Percentiles rank a stretch among this genome's conserved stretches.
Conservation (phyloP, 2,113 vertebrate species). For the Ammospiza nelsoni region DNA sequence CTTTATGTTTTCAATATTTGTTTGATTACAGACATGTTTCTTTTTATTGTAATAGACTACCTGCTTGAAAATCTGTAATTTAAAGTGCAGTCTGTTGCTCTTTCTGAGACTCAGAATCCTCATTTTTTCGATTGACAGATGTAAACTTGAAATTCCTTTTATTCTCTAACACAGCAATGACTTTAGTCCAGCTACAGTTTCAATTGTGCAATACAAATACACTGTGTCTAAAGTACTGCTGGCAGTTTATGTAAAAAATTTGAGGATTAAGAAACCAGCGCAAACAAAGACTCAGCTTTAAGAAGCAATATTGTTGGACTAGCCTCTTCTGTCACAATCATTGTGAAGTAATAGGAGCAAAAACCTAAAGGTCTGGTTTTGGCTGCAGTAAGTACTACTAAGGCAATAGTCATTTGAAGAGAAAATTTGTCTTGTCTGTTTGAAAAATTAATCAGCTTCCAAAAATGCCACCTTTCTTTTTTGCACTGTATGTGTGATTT, state of each 20-base stretch:
- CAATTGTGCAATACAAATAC: background rate
- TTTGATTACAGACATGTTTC: background rate
- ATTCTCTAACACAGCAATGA: background rate
- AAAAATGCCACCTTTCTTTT: background rate
- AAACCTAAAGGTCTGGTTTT: background rate
- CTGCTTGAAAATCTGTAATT: background rate
- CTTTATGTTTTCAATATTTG: background rate
- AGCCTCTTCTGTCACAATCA: background rate
- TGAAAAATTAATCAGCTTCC: background rate
- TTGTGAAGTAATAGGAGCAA: background rate
- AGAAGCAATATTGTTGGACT: background rate
- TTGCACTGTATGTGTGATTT: background rate
- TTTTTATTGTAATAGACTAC: background rate
- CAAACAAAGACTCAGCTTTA: background rate
- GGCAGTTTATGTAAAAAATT: background rate
- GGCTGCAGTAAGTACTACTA: background rate
- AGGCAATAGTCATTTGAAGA: background rate
- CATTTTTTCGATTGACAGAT: background rate
- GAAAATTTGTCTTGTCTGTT: background rate
- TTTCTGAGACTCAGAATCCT: background rate
- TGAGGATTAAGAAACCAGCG: background rate
- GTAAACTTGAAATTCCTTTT: conserved; percentile 3
- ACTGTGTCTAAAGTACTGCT: background rate
- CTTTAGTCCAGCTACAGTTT: background rate
- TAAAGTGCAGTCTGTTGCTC: background rate